A percentile compares a stretch with the other conserved stretches of the same genome.
phyloP scores from a whole-genome alignment of 2,888 invertebrate genomes.

The Tubulanus polymorphus region DNA sequence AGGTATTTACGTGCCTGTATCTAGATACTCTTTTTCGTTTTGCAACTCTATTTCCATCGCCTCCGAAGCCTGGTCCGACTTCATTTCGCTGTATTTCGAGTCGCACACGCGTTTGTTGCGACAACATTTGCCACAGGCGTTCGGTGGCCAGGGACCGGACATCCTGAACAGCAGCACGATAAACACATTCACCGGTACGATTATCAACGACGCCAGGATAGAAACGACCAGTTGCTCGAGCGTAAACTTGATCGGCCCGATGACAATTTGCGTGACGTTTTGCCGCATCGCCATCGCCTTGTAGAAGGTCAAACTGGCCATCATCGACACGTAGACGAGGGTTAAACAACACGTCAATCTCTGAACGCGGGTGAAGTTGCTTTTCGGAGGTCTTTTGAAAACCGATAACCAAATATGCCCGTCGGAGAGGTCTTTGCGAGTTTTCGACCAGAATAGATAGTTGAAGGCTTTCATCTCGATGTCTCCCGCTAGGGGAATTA shows the following conservation, averaged over 20 bases:
- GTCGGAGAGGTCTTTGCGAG: constrained; percentile 23
- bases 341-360: constrained; percentile 46
- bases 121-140: neutral
- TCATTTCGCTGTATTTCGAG: too few relatives aligned
- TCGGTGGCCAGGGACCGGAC: constrained; percentile 4
- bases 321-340: constrained; percentile 50
- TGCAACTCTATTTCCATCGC: neutral
- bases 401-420: constrained; percentile 30
- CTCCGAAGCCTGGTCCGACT: neutral
- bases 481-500: constrained; percentile 23
- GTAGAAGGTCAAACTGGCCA: constrained; percentile 49
- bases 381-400: constrained; percentile 22
- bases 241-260: constrained; percentile 47
- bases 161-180: constrained; percentile 20
- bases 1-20: too few relatives aligned
- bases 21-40: neutral
- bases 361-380: constrained; percentile 39
- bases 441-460: constrained; percentile 26
- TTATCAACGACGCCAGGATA: constrained; percentile 20
- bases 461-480: constrained; percentile 25
- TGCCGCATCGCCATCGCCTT: too few relatives aligned
- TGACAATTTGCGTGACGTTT: constrained; percentile 19
- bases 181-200: constrained; percentile 22
- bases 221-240: constrained; percentile 30
- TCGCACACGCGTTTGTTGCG: neutral